Evolutionary conservation across 2,888 invertebrate species (phyloP), one percentile per base, ranked within the genome.

Genomic region (Noctua janthina): DNA sequence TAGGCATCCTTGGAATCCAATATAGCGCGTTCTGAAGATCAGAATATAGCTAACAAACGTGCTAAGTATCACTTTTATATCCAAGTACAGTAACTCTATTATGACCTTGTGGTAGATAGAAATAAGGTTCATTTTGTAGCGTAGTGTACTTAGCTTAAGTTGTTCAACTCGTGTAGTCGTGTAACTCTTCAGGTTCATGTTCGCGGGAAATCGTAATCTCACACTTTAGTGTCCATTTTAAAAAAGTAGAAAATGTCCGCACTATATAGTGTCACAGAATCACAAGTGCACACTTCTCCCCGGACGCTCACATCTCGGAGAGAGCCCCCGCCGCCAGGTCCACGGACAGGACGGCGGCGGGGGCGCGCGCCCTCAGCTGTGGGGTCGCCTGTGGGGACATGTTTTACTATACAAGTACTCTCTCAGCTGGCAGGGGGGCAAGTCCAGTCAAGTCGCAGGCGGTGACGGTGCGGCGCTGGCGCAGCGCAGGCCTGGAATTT

Each of bases 361-460:
- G 96, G 96, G 96, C 96, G 93, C 96, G 96, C 95, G 94, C 91
- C 96, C 96, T 96, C 96, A 96, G 96, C 96, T 96, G 0, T n/a
- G n/a, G n/a, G n/a, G n/a, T n/a, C n/a, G n/a, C n/a, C n/a, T n/a
- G n/a, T n/a, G n/a, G n/a, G n/a, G n/a, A n/a, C n/a, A n/a, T n/a
- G n/a, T n/a, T n/a, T n/a, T n/a, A n/a, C n/a, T n/a, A n/a, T n/a
- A n/a, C n/a, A n/a, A 35, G 35, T 35, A 35, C 35, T 35, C 35
- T 35, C 35, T 35, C 35, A 35, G 35, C 35, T 35, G 35, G 2
- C 35, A 35, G n/a, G n/a, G n/a, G n/a, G n/a, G n/a, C n/a, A n/a
- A n/a, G n/a, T n/a, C n/a, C n/a, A n/a, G n/a, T n/a, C n/a, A n/a
- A n/a, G n/a, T n/a, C n/a, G n/a, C n/a, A n/a, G n/a, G n/a, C n/a